phyloP scores from a whole-genome alignment of 2,113 vertebrate genomes.

The Shinisaurus crocodilurus region DNA sequence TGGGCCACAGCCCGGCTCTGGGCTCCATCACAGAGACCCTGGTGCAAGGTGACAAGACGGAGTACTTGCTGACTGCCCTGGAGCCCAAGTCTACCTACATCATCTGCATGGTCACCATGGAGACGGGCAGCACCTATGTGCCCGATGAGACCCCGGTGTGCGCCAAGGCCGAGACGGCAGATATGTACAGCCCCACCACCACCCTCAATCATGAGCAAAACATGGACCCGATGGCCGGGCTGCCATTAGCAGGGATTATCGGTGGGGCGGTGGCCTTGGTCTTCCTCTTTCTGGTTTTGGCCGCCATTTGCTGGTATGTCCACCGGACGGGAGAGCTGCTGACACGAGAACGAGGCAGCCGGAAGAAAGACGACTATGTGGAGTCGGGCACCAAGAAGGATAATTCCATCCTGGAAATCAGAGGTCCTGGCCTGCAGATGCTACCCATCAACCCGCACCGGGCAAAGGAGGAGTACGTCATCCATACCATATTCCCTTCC shows the following conservation, averaged over 20 bases:
- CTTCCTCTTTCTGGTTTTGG: constrained; percentile 86
- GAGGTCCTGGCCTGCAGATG: constrained; percentile 90
- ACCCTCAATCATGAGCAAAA: constrained; percentile 81
- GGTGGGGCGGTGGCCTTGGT: constrained; percentile 88
- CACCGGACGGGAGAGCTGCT: constrained; percentile 85
- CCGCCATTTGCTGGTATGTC: constrained; percentile 88
- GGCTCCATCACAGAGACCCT: constrained; percentile 93
- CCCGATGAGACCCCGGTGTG: constrained; percentile 88
- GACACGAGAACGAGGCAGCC: constrained; percentile 81
- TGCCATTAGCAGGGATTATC: constrained; percentile 89
- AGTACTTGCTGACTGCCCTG: constrained; percentile 89
- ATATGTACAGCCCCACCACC: constrained; percentile 72
- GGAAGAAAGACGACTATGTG: constrained; percentile 88
- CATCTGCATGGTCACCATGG: constrained; percentile 91
- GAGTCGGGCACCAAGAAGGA: constrained; percentile 96
- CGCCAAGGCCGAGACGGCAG: constrained; percentile 88
- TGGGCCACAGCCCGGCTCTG: constrained; percentile 84
- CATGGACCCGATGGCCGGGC: constrained; percentile 73
- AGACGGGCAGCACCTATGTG: constrained; percentile 77
- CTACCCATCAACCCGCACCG: constrained; percentile 85
- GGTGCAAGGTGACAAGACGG: constrained; percentile 88
- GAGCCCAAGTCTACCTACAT: constrained; percentile 90
- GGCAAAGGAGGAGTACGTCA: constrained; percentile 89
- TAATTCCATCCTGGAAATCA: constrained; percentile 91
- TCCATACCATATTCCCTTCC: constrained; percentile 94